Evolutionary conservation across 1,140 invertebrate species (phyloP), one percentile per base, ranked within the genome.

Genomic region (Glossosoma conforme): DNA sequence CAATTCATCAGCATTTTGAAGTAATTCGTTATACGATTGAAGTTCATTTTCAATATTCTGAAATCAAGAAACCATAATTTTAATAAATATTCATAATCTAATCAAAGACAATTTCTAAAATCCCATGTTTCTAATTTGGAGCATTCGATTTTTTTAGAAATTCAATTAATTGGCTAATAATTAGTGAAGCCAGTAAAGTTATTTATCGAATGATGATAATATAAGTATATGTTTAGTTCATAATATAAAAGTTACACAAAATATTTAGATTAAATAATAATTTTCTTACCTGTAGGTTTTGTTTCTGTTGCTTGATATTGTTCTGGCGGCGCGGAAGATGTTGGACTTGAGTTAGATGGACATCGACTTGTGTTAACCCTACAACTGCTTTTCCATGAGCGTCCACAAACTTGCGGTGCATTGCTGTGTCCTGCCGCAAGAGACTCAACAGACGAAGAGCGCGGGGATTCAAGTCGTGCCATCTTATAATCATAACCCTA

Each of bases 311-410:
- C 63, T 17, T 67, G 58, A 54, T 66, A 58, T 65, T 78, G 51
- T 44, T 74, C 59, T 43, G 74, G 52, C 32, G 67, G 56, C 48
- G 67, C 1, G 76, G 70, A 2, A 86, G 66, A 53, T 87, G 81
- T 58, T 86, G 76, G 3, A 86, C 61, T 52, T 86, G 74, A 0
- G 84, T 86, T 2, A 89, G 61, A 18, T 79, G 67, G 1, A 82
- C 80, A 60, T 89, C 85, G 2, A 86, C 74, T 56, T 83, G 79
- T 0, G 80, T 83, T 2, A 89, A 65, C 1, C 77, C 79, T 9
- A 86, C 75, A 0, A 87, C 76, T 0, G 84, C 81, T 14, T 78
- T 76, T n/a, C 82, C 78, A 46, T 88, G 86, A 11, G 80, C 79
- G 11, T 77, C 76, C 5, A 82, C 76, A 51, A 89, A 87, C 35